Evolutionary conservation across 1,140 invertebrate species (phyloP), one percentile per base, ranked within the genome.

Genomic region (Bombus impatiens): DNA sequence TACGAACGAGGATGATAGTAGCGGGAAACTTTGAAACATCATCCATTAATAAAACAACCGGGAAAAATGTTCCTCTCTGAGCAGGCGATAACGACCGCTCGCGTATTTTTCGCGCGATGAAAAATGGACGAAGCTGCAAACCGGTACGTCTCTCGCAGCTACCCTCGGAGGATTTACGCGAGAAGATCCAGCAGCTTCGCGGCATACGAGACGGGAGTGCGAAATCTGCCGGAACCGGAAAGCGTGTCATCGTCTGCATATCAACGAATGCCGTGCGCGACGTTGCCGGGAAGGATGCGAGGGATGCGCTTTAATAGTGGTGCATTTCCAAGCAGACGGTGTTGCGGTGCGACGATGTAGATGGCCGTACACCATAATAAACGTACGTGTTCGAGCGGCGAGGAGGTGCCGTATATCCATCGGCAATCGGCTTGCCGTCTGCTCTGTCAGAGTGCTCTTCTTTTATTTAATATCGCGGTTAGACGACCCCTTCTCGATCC

Each of bases 211-310:
- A 91, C 86, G 84, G 78, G 88, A 91, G 86, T 91, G 88, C 88
- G 84, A 88, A 91, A 91, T 89, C 90, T 91, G 90, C 88, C 90
- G 90, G 88, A 91, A 91, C 88, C 90, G 90, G 90, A 91, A 91
- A 91, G 85, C 89, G 86, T 84, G 90, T 91, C 88, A 91, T 91
- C 90, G 89, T 91, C 90, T 89, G 90, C 90, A 91, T 91, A 91
- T 91, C 90, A 91, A 91, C 90, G 88, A 91, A 89, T 87, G 78
- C 86, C 80, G 53, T 80, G 62, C 68, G 71, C 35, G 42, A 47
- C 62, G 62, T 40, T 62, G 65, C 22, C 37, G 82, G 59, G 67
- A 80, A 85, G 76, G 78, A 82, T 72, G 71, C 82, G 76, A 80
- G 76, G 74, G 77, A 78, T 86, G 86, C 89, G 87, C 81, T 89